Evolutionary conservation across 2,113 vertebrate species (phyloP).

Genomic region (Hyaena hyaena): DNA sequence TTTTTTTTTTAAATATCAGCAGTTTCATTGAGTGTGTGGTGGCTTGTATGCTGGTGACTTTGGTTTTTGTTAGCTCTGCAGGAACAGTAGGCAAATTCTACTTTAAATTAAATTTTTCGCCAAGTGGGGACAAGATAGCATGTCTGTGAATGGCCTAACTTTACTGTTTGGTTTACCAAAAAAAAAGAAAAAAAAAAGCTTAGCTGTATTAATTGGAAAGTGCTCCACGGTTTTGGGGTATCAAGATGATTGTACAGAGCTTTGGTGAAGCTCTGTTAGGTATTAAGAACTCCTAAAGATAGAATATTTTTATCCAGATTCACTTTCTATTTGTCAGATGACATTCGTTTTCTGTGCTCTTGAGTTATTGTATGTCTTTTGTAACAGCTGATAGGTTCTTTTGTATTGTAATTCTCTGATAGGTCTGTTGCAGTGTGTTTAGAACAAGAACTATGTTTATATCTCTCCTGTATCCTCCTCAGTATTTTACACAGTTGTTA

Average conservation of each 20-base stretch:
- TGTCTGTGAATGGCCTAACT: constrained; percentile 26
- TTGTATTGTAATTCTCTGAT: neutral
- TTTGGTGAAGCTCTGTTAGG: constrained; percentile 24
- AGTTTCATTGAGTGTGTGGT: constrained; percentile 52
- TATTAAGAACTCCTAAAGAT: constrained; percentile 57
- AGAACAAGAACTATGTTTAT: neutral
- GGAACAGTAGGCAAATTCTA: constrained; percentile 50
- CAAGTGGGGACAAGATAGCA: neutral
- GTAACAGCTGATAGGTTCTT: neutral
- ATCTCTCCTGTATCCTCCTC: neutral
- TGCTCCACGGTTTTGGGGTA: neutral
- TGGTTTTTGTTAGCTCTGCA: constrained; percentile 53
- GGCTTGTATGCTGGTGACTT: neutral
- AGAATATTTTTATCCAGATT: constrained; percentile 42
- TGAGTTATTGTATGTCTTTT: neutral
- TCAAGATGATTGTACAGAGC: constrained; percentile 4
- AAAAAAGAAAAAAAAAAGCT: neutral
- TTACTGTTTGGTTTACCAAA: neutral
- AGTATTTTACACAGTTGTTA: constrained; percentile 9
- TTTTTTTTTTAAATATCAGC: neutral
- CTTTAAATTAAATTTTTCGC: constrained; percentile 47
- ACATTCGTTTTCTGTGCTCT: neutral
- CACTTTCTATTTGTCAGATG: constrained; percentile 41
- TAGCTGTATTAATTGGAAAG: constrained; percentile 23
- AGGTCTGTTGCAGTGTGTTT: neutral